phyloP scores from a whole-genome alignment of 1,140 invertebrate genomes.

The Nylanderia fulva region DNA sequence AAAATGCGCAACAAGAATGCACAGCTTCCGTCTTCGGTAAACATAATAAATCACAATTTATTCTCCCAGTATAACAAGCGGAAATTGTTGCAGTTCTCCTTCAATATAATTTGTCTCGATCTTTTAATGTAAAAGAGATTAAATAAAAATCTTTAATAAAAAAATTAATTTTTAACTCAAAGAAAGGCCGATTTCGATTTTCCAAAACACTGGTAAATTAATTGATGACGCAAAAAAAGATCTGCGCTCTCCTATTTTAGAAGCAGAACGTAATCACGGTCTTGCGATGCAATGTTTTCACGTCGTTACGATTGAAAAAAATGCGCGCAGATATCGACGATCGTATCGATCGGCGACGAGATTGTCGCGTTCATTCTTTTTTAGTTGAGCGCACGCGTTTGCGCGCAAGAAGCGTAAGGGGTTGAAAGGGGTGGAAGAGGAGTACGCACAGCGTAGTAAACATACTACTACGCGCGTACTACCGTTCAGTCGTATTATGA shows the following conservation, averaged over 20 bases:
- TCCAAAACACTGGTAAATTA: not conserved
- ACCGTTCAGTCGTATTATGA: conserved; percentile 10
- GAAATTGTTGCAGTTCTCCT: not conserved
- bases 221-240: not conserved
- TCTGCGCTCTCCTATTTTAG: not conserved
- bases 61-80: not conserved
- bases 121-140: not conserved
- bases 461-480: conserved; percentile 47
- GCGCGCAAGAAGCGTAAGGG: not conserved
- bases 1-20: not conserved
- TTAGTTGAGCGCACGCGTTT: conserved; percentile 4
- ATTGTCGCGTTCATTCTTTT: conserved; percentile 22
- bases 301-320: not conserved
- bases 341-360: not conserved
- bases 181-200: not conserved
- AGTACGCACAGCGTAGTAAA: conserved; percentile 44
- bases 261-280: not conserved
- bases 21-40: not conserved
- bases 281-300: not conserved
- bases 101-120: not conserved
- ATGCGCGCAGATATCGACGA: not conserved
- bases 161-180: not conserved
- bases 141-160: too few relatives aligned
- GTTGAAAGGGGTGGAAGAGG: too few relatives aligned
- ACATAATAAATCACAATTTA: not conserved